Evolutionary conservation across 2,888 invertebrate genomes (phyloP).

Genomic region (Pyrochroa serraticornis): DNA sequence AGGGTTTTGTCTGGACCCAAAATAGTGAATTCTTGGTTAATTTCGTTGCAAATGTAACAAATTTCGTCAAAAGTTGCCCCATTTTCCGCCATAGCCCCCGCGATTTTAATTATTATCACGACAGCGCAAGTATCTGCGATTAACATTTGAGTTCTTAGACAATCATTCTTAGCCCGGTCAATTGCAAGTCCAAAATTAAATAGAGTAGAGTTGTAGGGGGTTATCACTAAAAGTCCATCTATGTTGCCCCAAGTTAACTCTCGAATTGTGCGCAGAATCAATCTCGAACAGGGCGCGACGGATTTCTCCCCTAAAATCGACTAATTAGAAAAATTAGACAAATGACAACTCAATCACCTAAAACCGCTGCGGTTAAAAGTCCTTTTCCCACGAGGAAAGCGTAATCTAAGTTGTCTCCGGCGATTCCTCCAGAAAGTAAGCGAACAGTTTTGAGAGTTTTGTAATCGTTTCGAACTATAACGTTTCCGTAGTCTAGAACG

Average conservation of each 20-base stretch:
- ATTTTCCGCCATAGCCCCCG: conserved; percentile 75
- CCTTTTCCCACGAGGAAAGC: conserved; percentile 76
- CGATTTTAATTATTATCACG: conserved; percentile 64
- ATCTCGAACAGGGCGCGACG: conserved; percentile 45
- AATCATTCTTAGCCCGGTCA: conserved; percentile 70
- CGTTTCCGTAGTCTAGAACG: conserved; percentile 52
- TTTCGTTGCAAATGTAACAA: conserved; percentile 54
- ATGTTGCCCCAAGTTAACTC: conserved; percentile 48
- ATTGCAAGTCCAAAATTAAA: conserved; percentile 83
- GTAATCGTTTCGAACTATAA: conserved; percentile 51
- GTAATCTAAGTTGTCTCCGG: conserved; percentile 78
- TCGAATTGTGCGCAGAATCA: conserved; percentile 50
- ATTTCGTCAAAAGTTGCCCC: conserved; percentile 66
- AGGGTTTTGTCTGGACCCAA: too few relatives aligned
- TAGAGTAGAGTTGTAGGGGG: conserved; percentile 79
- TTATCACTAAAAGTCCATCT: conserved; percentile 73
- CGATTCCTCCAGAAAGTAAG: conserved; percentile 78
- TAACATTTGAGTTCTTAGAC: conserved; percentile 62
- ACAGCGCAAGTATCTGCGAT: conserved; percentile 74
- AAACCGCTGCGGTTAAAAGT: conserved; percentile 78
- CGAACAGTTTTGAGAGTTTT: conserved; percentile 58
- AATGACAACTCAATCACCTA: conserved; percentile 58
- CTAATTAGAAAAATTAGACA: background rate
- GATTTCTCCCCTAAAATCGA: conserved; percentile 47
- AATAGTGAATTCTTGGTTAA: too few relatives aligned